Percentiles rank a stretch among this genome's conserved stretches.
Evolutionary conservation across 2,797 vertebrate genomes (phyloP).

Genomic region (Eulemur mongoz): DNA sequence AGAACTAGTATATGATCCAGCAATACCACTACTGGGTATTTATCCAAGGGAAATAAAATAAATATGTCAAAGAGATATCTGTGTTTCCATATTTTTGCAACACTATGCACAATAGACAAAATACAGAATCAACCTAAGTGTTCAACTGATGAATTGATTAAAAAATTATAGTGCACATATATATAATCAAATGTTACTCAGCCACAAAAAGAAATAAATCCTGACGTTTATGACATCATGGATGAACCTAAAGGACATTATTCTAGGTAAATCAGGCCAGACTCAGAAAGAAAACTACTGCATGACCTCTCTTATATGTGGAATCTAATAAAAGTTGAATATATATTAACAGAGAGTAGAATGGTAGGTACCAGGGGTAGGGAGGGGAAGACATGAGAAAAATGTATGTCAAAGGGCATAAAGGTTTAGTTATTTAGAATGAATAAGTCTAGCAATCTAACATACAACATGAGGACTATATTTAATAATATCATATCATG

Average conservation of each 20-base stretch:
- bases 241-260: neutral
- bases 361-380: neutral
- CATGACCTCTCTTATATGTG: neutral
- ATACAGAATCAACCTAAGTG: neutral
- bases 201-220: neutral
- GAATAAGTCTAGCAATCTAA: neutral
- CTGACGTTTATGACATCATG: neutral
- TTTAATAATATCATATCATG: neutral
- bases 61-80: neutral
- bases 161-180: neutral
- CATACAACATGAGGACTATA: neutral
- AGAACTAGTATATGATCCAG: neutral
- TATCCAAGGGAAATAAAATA: neutral
- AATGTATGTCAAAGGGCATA: neutral
- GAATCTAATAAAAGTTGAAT: neutral
- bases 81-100: neutral
- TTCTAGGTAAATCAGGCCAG: neutral
- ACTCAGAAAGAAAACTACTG: neutral
- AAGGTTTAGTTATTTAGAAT: neutral
- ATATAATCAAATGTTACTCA: neutral
- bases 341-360: neutral
- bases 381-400: neutral
- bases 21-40: neutral
- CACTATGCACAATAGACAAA: neutral
- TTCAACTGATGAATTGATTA: neutral